Evolutionary conservation across 1,140 invertebrate species (phyloP).

Genomic region (Drosophila sulfurigaster): DNA sequence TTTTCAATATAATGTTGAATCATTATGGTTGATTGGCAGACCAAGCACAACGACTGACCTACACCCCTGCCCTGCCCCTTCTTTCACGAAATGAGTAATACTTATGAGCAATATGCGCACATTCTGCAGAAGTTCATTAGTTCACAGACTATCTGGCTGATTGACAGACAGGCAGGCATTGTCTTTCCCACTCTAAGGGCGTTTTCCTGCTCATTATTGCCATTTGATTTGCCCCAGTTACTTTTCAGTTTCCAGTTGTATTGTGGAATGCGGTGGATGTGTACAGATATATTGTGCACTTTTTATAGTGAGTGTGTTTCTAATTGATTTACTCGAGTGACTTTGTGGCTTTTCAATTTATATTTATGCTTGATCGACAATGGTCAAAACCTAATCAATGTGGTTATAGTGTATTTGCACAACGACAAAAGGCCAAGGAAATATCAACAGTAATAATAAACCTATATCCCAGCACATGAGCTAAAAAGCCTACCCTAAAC

Average conservation of each 20-base stretch:
- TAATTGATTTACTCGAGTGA: slow-evolving; percentile 64
- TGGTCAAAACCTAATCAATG: slow-evolving; percentile 14
- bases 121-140: slow-evolving; percentile 57
- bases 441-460: slow-evolving; percentile 6
- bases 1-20: slow-evolving; percentile 63
- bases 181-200: background rate
- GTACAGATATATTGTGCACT: background rate
- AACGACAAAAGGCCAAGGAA: slow-evolving; percentile 3
- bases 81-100: background rate
- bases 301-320: slow-evolving; percentile 23
- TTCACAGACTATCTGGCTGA: slow-evolving; percentile 7
- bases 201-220: slow-evolving; percentile 11
- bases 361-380: slow-evolving; percentile 50
- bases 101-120: slow-evolving; percentile 24
- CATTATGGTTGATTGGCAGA: slow-evolving; percentile 76
- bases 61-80: background rate
- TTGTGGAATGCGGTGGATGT: background rate
- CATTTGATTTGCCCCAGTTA: slow-evolving; percentile 12
- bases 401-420: background rate
- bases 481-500: slow-evolving; percentile 17
- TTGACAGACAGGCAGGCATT: slow-evolving; percentile 13
- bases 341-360: slow-evolving; percentile 59
- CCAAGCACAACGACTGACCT: slow-evolving; percentile 21
- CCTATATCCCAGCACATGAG: background rate
- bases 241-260: slow-evolving; percentile 25